Evolutionary conservation across 2,113 vertebrate genomes (phyloP).

Genomic region (Tupaia chinensis): DNA sequence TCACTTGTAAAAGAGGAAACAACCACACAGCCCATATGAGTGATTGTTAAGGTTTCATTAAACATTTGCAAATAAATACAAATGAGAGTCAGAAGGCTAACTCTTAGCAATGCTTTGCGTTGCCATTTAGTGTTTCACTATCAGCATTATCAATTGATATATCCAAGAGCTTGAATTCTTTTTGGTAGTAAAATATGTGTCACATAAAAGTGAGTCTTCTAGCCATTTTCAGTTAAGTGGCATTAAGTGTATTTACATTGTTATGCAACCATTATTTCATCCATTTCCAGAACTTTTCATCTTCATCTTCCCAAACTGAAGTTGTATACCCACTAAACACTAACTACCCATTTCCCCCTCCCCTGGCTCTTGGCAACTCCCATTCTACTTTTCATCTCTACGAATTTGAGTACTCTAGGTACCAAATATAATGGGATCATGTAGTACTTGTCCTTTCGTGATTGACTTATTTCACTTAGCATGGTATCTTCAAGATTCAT

Average conservation of each 20-base stretch:
- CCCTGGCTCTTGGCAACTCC: background rate
- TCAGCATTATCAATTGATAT: background rate
- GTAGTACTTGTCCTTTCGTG: background rate
- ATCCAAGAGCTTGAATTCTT: background rate
- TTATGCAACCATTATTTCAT: background rate
- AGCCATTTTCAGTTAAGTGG: background rate
- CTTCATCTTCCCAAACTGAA: background rate
- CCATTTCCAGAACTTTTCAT: background rate
- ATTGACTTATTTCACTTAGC: background rate
- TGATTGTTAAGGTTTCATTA: conserved; percentile 39
- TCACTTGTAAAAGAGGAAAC: background rate
- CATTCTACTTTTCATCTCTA: background rate
- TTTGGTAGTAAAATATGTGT: background rate
- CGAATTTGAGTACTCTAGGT: background rate
- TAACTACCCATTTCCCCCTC: background rate
- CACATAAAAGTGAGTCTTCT: background rate
- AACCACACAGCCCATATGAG: background rate
- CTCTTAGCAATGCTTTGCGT: background rate
- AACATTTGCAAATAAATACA: background rate
- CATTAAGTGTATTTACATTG: background rate
- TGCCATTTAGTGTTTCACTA: background rate
- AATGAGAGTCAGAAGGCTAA: background rate
- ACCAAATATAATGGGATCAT: background rate
- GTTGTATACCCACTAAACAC: background rate
- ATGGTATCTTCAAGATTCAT: background rate